Base-by-base conservation (phyloP, 2,888 invertebrate species). In the Flabesymbios commensalis region DNA sequence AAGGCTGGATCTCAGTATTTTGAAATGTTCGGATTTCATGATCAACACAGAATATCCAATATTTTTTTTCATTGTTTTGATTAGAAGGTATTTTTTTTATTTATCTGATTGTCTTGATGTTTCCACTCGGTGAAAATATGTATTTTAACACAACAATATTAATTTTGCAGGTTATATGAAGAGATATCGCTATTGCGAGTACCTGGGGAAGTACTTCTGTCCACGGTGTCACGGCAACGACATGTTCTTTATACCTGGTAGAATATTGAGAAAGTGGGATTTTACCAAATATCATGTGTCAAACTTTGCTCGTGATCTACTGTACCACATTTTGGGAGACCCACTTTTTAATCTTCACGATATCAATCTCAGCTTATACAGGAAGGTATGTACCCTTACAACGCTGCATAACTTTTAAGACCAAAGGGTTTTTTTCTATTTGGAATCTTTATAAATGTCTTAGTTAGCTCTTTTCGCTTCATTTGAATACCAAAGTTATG, bases 141-240 rank as follows among this genome's bases (percentile, higher is more conserved):
- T n/a, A n/a, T n/a, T n/a, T n/a, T n/a, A n/a, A n/a, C n/a, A n/a
- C n/a, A n/a, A n/a, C n/a, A n/a, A n/a, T n/a, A n/a, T n/a, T n/a
- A n/a, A n/a, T n/a, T n/a, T 31, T 57, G 5, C 70, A 74, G 77
- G 88, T 66, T 90, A 90, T 77, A 87, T 89, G 14, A 88, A 88
- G 61, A 87, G 88, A 72, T 91, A 89, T 82, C 87, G 92, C 19
- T 92, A 90, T 76, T 92, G 92, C 78, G 89, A 90, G 74, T 93
- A 93, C 83, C 84, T 91, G 64, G 92, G 92, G 10, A 88, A 91
- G 75, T 91, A 90, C 82, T 91, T 92, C 83, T 93, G 93, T 76
- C 90, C 91, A 14, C 90, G 90, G 48, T 93, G 93, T 78, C 93
- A 93, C 81, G 88, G 88, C 28, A 90, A 91, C 81, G 88, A 90